phyloP scores from a whole-genome alignment of 2,888 invertebrate genomes.

The Sarcophaga subvicina region DNA sequence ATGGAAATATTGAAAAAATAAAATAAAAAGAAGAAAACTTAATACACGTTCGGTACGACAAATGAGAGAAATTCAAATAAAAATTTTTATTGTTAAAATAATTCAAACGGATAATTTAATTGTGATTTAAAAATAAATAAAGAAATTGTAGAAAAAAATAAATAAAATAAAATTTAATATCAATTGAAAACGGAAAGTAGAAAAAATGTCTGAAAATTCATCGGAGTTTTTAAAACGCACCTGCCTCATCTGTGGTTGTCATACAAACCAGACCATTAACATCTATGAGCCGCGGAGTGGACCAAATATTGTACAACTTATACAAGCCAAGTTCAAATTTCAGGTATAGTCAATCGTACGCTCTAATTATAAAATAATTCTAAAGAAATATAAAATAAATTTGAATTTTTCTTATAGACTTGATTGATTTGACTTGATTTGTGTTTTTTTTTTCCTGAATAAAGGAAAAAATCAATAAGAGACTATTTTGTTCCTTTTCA shows the following conservation, averaged over 20 bases:
- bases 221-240: conserved; percentile 81
- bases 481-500: conserved; percentile 48
- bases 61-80: conserved; percentile 23
- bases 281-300: conserved; percentile 81
- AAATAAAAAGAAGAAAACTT: conserved; percentile 31
- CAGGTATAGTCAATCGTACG: conserved; percentile 75
- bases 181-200: background rate
- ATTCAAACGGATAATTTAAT: background rate
- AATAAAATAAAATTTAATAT: background rate
- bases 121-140: conserved; percentile 26
- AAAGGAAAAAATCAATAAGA: conserved; percentile 61
- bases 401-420: no score
- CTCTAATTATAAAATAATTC: background rate
- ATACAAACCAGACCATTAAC: conserved; percentile 81
- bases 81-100: background rate
- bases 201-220: conserved; percentile 75
- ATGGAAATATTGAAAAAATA: conserved; percentile 48
- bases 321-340: conserved; percentile 82
- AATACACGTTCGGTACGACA: conserved; percentile 21
- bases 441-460: no score
- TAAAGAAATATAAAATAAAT: background rate
- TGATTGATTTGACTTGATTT: no score
- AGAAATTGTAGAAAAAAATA: no score
- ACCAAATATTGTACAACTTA: conserved; percentile 81
- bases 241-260: conserved; percentile 82